Evolutionary conservation across 2,113 vertebrate genomes (phyloP).

Genomic region (Clarias magur): DNA sequence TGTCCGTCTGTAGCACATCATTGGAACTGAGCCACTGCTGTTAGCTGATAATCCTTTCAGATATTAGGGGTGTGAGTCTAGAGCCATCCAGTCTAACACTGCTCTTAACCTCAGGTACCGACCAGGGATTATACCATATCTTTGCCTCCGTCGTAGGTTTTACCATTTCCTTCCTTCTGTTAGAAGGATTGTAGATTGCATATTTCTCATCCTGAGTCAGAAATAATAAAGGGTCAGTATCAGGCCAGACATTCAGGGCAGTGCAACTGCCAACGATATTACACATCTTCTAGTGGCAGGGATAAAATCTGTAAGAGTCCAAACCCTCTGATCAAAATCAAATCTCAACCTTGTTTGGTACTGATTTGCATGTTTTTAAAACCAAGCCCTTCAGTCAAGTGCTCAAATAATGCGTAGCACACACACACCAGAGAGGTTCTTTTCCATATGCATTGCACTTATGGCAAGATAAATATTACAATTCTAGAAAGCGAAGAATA

Average conservation of each 20-base stretch:
- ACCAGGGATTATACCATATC: slow-evolving; percentile 3
- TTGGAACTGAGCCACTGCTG: slow-evolving; percentile 41
- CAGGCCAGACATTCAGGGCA: background rate
- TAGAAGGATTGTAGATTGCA: background rate
- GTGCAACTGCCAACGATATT: background rate
- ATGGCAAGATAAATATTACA: slow-evolving; percentile 27
- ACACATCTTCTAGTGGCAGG: background rate
- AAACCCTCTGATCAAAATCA: background rate
- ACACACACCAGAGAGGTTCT: background rate
- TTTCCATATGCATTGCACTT: slow-evolving; percentile 12
- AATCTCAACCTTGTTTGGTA: background rate
- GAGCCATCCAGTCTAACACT: slow-evolving; percentile 7
- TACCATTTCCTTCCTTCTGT: background rate
- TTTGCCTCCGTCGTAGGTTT: background rate
- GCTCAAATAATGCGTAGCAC: background rate
- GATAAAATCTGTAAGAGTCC: background rate
- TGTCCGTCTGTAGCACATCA: slow-evolving; percentile 45
- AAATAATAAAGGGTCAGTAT: background rate
- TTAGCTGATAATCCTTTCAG: slow-evolving; percentile 45
- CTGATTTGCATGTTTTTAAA: slow-evolving; percentile 6
- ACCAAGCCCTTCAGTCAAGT: slow-evolving; percentile 24
- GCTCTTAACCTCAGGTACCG: slow-evolving; percentile 20
- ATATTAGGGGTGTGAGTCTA: slow-evolving; percentile 33
- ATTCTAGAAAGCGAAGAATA: slow-evolving; percentile 15
- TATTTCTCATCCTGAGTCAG: slow-evolving; percentile 1